These are phyloP conservation scores for Alosa alosa DNA, from an alignment of 2,113 vertebrate genomes.

Conservation along the genomic window DNA sequence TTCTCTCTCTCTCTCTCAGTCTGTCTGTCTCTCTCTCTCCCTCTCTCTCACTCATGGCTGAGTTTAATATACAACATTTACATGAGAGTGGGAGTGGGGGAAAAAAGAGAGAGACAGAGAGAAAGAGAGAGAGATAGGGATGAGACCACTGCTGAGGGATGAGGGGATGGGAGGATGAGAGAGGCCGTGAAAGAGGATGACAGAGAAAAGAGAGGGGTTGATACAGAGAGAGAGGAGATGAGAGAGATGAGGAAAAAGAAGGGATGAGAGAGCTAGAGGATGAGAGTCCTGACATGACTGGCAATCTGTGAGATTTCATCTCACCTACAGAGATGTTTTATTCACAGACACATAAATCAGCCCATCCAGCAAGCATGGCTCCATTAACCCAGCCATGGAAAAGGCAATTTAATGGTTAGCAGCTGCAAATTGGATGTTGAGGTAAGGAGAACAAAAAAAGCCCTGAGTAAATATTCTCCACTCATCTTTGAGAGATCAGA, in stretches of 20 bases:
- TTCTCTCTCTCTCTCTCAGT: slow-evolving; percentile 52
- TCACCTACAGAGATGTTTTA: slow-evolving; percentile 56
- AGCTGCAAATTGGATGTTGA: slow-evolving; percentile 30
- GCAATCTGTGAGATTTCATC: slow-evolving; percentile 71
- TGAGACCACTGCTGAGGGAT: no score
- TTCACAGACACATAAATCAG: slow-evolving; percentile 68
- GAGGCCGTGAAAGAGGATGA: no score
- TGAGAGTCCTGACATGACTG: slow-evolving; percentile 65
- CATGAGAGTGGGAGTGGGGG: slow-evolving; percentile 28
- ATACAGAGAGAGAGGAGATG: background rate
- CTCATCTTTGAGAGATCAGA: background rate
- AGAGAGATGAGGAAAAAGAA: background rate
- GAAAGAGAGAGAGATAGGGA: slow-evolving; percentile 10
- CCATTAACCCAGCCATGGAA: slow-evolving; percentile 63
- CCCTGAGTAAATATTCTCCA: background rate
- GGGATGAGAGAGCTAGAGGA: background rate
- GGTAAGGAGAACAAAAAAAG: background rate
- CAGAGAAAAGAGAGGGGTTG: background rate
- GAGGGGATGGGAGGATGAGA: background rate
- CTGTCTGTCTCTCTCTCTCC: slow-evolving; percentile 58
- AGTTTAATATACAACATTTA: slow-evolving; percentile 75
- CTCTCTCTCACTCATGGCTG: slow-evolving; percentile 40
- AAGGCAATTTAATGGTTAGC: slow-evolving; percentile 66
- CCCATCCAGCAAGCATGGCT: slow-evolving; percentile 63
- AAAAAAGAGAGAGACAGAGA: background rate